Percentiles rank a stretch among this genome's conserved stretches.
Evolutionary conservation across 2,888 invertebrate species (phyloP).

Genomic region (Ochropleura plecta): DNA sequence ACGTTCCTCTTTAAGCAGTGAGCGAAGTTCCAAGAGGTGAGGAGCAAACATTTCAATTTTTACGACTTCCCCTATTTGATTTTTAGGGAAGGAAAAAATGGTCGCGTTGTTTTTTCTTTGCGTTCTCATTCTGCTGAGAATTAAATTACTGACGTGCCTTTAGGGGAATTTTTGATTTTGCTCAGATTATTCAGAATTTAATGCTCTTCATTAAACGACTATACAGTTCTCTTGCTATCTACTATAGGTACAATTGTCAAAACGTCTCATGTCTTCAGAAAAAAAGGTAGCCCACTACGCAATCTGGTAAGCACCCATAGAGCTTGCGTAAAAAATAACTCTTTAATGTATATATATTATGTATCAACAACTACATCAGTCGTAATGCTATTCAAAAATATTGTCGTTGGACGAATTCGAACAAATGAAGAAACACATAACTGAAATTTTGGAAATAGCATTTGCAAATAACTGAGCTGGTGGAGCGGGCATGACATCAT

Average conservation of each 20-base stretch:
- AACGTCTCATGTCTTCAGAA: too few relatives aligned
- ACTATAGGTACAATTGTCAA: background rate
- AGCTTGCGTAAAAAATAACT: too few relatives aligned
- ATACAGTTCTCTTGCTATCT: background rate
- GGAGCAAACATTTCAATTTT: conserved; percentile 60
- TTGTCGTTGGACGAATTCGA: too few relatives aligned
- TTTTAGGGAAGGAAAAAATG: conserved; percentile 38
- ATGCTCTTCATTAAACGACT: background rate
- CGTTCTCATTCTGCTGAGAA: conserved; percentile 34
- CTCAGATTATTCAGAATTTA: conserved; percentile 16
- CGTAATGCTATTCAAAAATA: too few relatives aligned
- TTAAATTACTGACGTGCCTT: conserved; percentile 50
- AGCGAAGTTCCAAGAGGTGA: conserved; percentile 50
- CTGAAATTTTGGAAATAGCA: too few relatives aligned
- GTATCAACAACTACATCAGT: too few relatives aligned
- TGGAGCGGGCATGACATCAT: too few relatives aligned
- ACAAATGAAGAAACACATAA: too few relatives aligned
- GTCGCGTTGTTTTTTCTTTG: conserved; percentile 44
- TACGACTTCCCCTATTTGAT: conserved; percentile 53
- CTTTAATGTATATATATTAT: too few relatives aligned
- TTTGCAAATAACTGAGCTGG: too few relatives aligned
- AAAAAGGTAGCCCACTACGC: too few relatives aligned
- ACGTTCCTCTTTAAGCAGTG: conserved; percentile 43
- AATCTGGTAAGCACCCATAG: too few relatives aligned
- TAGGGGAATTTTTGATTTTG: conserved; percentile 38